A percentile compares a stretch with the other conserved stretches of the same genome.
These are phyloP conservation scores for Dysidea cf. avara DNA, from an alignment of 37 sponge, comb jelly and placozoan genomes.

Conservation along the genomic window DNA sequence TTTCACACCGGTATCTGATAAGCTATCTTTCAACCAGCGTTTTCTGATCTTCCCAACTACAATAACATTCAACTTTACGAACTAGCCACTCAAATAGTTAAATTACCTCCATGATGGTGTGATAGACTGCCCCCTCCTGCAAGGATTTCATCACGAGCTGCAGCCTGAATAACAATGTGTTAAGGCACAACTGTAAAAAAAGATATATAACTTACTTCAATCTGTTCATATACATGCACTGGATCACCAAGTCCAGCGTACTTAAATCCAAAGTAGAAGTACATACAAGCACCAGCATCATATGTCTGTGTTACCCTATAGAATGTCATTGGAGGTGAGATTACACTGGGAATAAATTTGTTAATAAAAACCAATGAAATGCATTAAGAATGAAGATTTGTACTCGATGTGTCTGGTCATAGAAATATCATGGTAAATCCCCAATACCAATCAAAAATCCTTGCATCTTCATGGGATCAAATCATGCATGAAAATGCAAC, in stretches of 20 bases:
- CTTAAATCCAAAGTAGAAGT: constrained; percentile 87
- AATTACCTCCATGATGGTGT: constrained; percentile 91
- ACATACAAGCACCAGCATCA: constrained; percentile 90
- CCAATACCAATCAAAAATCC: no score
- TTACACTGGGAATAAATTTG: neutral
- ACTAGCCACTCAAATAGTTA: neutral
- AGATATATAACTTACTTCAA: constrained; percentile 48
- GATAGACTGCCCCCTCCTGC: constrained; percentile 90
- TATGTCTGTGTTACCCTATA: constrained; percentile 89
- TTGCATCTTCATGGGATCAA: no score
- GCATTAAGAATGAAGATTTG: neutral
- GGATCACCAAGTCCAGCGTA: constrained; percentile 79
- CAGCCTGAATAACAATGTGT: constrained; percentile 45
- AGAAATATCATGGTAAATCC: no score
- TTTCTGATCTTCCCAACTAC: constrained; percentile 92
- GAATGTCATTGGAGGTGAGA: neutral
- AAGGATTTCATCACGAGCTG: constrained; percentile 87
- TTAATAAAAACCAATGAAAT: no score
- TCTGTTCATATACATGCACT: constrained; percentile 52
- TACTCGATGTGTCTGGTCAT: neutral
- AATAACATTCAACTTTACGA: constrained; percentile 9
- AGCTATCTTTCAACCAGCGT: constrained; percentile 58
- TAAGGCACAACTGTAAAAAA: neutral
- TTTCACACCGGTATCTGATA: constrained; percentile 73
- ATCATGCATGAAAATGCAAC: no score